A percentile compares a stretch with the other conserved stretches of the same genome.
These are phyloP conservation scores for Tetrax tetrax DNA, from an alignment of 2,113 vertebrate genomes.

Conservation along the genomic window DNA sequence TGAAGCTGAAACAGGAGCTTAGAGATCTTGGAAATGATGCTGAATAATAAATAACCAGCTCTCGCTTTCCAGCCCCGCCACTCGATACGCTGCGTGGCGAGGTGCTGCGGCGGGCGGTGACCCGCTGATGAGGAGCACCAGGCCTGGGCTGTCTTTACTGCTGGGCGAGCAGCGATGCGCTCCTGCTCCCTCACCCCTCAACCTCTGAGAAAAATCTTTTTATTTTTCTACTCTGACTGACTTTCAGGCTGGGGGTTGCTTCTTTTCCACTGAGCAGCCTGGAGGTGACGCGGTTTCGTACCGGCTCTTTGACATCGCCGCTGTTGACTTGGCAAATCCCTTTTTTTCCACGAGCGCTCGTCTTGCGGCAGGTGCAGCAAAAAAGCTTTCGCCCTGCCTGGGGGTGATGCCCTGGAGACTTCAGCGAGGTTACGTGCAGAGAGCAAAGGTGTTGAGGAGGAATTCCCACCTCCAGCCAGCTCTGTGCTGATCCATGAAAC, in stretches of 20 bases:
- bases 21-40: background rate
- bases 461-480: background rate
- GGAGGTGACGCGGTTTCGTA: background rate
- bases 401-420: background rate
- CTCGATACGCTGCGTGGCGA: background rate
- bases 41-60: slow-evolving; percentile 9
- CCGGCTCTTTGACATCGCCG: fast-evolving
- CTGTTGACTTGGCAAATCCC: background rate
- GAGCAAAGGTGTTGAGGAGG: background rate
- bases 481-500: background rate
- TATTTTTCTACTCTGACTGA: fast-evolving
- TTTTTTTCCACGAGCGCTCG: background rate
- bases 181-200: background rate
- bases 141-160: background rate
- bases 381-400: background rate
- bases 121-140: too few relatives aligned
- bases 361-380: background rate
- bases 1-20: background rate
- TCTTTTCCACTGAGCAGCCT: background rate
- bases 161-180: background rate
- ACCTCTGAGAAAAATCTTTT: too few relatives aligned
- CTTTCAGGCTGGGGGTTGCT: background rate
- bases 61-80: background rate
- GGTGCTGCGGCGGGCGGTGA: fast-evolving
- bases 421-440: fast-evolving